These are phyloP conservation scores for Ophioninae sp. DNA, from an alignment of 2,888 invertebrate species.

Conservation along the genomic window DNA sequence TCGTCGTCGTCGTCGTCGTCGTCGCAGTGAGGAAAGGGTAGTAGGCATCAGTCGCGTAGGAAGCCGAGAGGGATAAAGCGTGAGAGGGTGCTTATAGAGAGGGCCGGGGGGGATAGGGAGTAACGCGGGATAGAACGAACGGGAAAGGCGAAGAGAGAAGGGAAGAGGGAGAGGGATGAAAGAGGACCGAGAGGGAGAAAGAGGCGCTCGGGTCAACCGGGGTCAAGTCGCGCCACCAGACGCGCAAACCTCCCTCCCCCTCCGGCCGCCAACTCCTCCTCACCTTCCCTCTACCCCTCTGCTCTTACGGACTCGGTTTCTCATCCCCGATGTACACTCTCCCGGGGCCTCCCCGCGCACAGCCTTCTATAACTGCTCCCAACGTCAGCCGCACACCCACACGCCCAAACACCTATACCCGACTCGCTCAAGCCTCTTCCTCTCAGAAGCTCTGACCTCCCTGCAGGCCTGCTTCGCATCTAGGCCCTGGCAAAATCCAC, in stretches of 20 bases:
- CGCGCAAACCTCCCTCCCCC: constrained; percentile 77
- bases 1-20: constrained; percentile 53
- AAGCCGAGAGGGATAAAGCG: constrained; percentile 59
- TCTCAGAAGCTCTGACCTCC: constrained; percentile 60
- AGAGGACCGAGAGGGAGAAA: constrained; percentile 63
- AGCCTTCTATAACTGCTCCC: constrained; percentile 57
- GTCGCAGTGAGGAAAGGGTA: constrained; percentile 67
- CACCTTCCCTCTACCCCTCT: constrained; percentile 54
- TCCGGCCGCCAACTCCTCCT: constrained; percentile 65
- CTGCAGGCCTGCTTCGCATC: constrained; percentile 47
- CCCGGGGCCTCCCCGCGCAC: constrained; percentile 55
- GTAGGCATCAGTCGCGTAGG: constrained; percentile 66
- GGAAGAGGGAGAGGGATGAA: constrained; percentile 67
- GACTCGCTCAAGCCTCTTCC: constrained; percentile 30
- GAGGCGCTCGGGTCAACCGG: constrained; percentile 80
- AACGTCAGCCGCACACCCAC: constrained; percentile 55
- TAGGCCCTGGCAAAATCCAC: constrained; percentile 53
- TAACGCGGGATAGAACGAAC: constrained; percentile 58
- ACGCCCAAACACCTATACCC: neutral
- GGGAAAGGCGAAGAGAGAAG: constrained; percentile 48
- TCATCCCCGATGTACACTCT: constrained; percentile 67
- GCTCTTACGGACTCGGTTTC: constrained; percentile 69
- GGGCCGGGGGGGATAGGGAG: constrained; percentile 33
- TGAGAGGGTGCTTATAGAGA: constrained; percentile 30
- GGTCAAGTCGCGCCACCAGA: constrained; percentile 81